phyloP scores from a whole-genome alignment of 2,113 vertebrate genomes.

The Sinosuthora webbiana region DNA sequence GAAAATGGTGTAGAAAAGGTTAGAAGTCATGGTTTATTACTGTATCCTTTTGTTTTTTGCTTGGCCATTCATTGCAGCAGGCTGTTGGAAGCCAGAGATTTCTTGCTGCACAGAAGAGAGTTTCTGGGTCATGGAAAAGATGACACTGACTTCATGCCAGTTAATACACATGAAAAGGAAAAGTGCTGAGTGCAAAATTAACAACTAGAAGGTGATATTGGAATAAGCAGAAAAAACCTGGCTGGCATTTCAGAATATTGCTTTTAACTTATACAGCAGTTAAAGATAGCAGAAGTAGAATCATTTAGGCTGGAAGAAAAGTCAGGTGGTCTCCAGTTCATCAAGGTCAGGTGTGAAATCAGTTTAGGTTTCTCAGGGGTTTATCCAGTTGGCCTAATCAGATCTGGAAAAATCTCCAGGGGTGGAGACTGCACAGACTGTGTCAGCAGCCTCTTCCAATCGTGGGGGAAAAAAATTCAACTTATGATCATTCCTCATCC shows the following conservation, averaged over 20 bases:
- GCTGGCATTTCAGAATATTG: background rate
- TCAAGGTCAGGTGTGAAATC: background rate
- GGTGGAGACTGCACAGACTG: background rate
- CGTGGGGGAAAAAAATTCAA: background rate
- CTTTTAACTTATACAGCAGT: background rate
- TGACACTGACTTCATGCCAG: background rate
- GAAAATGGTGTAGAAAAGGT: background rate
- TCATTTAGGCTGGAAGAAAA: background rate
- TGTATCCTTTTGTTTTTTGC: background rate
- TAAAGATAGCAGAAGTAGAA: background rate
- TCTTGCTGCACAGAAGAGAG: background rate
- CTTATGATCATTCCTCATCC: background rate
- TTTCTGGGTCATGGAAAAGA: background rate
- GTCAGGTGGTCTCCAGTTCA: background rate
- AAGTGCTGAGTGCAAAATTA: background rate
- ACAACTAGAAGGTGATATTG: background rate
- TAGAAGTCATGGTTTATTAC: background rate
- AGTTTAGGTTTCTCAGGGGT: background rate
- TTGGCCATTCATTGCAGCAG: background rate
- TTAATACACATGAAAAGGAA: background rate
- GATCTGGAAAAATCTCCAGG: background rate
- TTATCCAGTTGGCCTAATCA: background rate
- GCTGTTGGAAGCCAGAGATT: background rate
- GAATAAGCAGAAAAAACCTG: background rate
- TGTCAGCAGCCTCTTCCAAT: background rate